phyloP scores from a whole-genome alignment of 2,888 invertebrate species.

The Macrophya annulata region DNA sequence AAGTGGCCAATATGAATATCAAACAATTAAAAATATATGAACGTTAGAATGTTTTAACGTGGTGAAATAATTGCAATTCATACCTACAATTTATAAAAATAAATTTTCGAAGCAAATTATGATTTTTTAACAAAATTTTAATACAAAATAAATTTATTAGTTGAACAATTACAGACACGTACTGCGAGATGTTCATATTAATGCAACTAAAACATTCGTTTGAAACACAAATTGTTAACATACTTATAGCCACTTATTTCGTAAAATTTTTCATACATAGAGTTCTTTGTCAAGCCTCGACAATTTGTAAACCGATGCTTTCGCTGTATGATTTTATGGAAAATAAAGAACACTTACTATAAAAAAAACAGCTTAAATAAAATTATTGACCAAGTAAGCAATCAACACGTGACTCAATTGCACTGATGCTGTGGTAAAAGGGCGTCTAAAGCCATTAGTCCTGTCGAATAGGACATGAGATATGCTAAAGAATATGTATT shows the following conservation, averaged over 20 bases:
- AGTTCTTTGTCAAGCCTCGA: not conserved
- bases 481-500: too few relatives aligned
- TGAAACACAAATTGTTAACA: not conserved
- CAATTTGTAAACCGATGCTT: conserved; percentile 23
- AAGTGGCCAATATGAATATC: not conserved
- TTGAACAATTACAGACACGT: not conserved
- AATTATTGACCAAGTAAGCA: not conserved
- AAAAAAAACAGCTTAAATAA: not conserved
- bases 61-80: not conserved
- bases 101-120: not conserved
- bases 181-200: not conserved
- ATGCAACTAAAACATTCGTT: not conserved
- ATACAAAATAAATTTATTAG: not conserved
- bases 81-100: not conserved
- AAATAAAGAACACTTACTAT: conserved; percentile 43
- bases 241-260: conserved; percentile 12
- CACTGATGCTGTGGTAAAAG: not conserved
- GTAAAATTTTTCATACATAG: not conserved
- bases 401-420: too few relatives aligned
- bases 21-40: not conserved
- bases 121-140: not conserved
- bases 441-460: too few relatives aligned
- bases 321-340: conserved; percentile 35
- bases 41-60: not conserved
- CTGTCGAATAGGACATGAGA: too few relatives aligned